Base-by-base conservation (phyloP, 2,888 invertebrate species). In the Dromius quadrimaculatus region DNA sequence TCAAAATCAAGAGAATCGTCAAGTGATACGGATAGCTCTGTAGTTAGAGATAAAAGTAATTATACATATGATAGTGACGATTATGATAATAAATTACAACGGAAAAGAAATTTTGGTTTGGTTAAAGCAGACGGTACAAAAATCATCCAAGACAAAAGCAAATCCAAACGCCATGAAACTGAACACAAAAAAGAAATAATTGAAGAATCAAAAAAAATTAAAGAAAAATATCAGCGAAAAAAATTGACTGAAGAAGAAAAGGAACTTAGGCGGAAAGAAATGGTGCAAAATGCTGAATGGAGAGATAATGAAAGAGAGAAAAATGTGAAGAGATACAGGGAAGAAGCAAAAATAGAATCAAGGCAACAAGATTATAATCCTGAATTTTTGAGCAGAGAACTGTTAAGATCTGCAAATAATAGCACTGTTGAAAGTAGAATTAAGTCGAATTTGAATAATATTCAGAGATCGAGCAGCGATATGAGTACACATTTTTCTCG, bases 371-470 rank as follows among this genome's bases (percentile, higher is more conserved):
- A 84, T 74, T 85, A 85, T 80, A 83, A 86, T 79, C 79, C 84
- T 74, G 85, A 85, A 71, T 87, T 87, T 76, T 80, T 86, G 41
- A 83, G 83, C 71, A 89, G 89, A 75, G 88, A 93, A 80, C 84
- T 92, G 73, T 84, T 89, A 0, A 84, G 85, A 71, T 88, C 88
- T 63, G 88, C 90, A 0, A 86, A 88, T 74, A 86, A 86, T 17
- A 88, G 89, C 66, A 90, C 91, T 6, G 90, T 97, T 0, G 95
- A 94, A 78, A 89, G 90, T 73, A 87, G 97, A 75, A 90, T 97
- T 59, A 93, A 91, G 78, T 88, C 96, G 9, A 97, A 95, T 79
- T 88, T 93, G 43, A 93, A 96, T 81, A 93, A 94, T 77, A 93
- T 97, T 74, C 97, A 97, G 81, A 86, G 95, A 70, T 91, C 91